Percentiles rank a stretch among this genome's conserved stretches.
Conservation (phyloP, 2,113 vertebrate species). For the Todiramphus chloris region DNA sequence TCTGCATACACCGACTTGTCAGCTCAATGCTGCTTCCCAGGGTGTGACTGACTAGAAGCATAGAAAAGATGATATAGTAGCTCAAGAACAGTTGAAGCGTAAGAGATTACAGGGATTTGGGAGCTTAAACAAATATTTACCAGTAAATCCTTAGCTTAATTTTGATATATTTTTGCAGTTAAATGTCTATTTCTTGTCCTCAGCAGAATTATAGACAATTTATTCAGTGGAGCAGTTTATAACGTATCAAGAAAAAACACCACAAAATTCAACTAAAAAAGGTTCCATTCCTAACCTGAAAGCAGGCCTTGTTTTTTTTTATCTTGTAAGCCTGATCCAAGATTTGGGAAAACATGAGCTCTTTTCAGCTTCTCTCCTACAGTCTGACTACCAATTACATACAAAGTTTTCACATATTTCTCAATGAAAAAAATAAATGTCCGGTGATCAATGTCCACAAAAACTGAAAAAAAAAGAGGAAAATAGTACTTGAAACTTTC, state of each 20-base stretch:
- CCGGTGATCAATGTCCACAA: neutral
- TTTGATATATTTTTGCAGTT: neutral
- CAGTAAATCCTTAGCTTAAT: neutral
- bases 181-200: neutral
- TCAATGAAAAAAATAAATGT: neutral
- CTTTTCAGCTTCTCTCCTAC: neutral
- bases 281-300: neutral
- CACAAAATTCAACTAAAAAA: neutral
- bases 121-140: conserved; percentile 31
- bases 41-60: neutral
- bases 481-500: neutral
- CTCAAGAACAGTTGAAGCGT: neutral
- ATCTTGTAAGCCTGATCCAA: neutral
- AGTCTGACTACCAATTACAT: neutral
- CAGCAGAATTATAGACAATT: neutral
- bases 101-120: conserved; percentile 9
- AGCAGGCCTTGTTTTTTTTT: neutral
- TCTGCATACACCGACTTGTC: neutral
- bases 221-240: neutral
- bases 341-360: neutral
- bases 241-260: neutral
- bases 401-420: neutral
- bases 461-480: neutral
- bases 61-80: neutral
- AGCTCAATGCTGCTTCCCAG: neutral